Evolutionary conservation across 2,113 vertebrate species (phyloP).

Genomic region (Catharus bicknelli): DNA sequence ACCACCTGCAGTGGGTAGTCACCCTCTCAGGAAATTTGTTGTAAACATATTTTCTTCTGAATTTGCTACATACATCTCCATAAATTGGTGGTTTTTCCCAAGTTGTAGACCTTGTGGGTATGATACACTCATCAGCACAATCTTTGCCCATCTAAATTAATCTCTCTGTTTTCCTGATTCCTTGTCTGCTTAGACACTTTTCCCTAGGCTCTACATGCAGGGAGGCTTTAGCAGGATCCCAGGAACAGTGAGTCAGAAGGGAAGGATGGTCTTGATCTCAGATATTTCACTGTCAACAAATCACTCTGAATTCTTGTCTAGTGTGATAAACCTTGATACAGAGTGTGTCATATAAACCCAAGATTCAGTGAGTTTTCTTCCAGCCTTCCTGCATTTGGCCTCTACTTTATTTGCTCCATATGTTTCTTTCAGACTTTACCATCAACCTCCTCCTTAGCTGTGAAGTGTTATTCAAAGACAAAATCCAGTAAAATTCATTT

Average conservation of each 20-base stretch:
- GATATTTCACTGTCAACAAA: neutral
- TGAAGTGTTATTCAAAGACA: neutral
- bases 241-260: neutral
- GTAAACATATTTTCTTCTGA: neutral
- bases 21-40: neutral
- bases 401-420: neutral
- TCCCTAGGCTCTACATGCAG: neutral
- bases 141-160: neutral
- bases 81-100: neutral
- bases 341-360: neutral
- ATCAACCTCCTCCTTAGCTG: neutral
- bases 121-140: neutral
- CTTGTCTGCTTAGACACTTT: neutral
- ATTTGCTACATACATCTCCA: neutral
- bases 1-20: neutral
- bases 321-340: neutral
- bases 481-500: conserved; percentile 5
- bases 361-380: neutral
- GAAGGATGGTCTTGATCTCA: neutral
- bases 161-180: neutral
- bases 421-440: neutral
- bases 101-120: neutral
- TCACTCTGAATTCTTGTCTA: neutral
- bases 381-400: neutral
- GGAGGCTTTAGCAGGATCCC: neutral